Evolutionary conservation across 2,113 vertebrate genomes (phyloP).

Genomic region (Lepisosteus osseus): DNA sequence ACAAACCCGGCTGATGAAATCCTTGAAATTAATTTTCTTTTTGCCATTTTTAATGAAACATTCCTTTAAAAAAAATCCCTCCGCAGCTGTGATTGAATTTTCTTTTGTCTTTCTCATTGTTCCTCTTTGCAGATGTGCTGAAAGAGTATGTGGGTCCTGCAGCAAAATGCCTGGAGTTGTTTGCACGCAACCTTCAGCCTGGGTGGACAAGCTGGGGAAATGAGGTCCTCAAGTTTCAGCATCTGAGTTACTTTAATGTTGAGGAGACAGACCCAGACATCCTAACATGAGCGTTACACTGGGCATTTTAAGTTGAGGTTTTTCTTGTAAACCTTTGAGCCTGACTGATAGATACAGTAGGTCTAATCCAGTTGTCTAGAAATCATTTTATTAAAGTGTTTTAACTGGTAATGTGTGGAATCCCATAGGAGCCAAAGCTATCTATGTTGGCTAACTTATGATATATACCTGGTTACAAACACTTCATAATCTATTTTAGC

Average conservation of each 20-base stretch:
- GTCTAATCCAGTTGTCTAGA: too few relatives aligned
- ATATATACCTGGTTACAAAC: too few relatives aligned
- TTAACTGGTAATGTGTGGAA: too few relatives aligned
- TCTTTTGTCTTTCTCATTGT: conserved; percentile 13
- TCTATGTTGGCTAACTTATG: too few relatives aligned
- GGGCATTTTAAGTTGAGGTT: conserved; percentile 23
- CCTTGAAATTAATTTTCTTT: conserved; percentile 59
- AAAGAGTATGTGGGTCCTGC: conserved; percentile 71
- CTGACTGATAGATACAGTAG: too few relatives aligned
- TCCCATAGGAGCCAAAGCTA: too few relatives aligned
- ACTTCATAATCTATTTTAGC: too few relatives aligned
- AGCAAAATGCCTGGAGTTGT: conserved; percentile 81
- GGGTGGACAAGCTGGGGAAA: conserved; percentile 98
- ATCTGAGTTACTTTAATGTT: conserved; percentile 71
- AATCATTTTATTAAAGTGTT: too few relatives aligned
- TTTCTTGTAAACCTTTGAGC: background rate
- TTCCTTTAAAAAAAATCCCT: conserved; percentile 7
- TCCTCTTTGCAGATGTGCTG: conserved; percentile 69
- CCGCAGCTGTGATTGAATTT: conserved; percentile 38
- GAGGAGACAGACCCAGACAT: conserved; percentile 12
- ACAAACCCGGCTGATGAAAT: conserved; percentile 52
- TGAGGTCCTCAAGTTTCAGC: conserved; percentile 93
- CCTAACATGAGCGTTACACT: too few relatives aligned
- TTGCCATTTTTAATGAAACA: conserved; percentile 48
- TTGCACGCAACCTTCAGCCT: conserved; percentile 87